Evolutionary conservation across 2,113 vertebrate genomes (phyloP), one percentile per base, ranked within the genome.

Genomic region (Myrmophylax atrothorax): DNA sequence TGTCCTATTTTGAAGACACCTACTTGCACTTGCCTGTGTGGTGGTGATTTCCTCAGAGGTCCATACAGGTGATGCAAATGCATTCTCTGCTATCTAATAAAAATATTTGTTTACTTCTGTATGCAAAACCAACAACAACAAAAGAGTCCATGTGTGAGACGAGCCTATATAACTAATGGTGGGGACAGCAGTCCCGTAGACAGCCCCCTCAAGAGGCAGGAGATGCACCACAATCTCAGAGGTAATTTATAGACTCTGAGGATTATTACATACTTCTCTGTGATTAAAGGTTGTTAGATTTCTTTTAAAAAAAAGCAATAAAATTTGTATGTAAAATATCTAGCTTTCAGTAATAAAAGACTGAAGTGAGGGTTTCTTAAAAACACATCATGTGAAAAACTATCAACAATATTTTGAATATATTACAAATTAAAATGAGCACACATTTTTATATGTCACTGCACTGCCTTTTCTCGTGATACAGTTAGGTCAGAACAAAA

Each of bases 401-500:
- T 56, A 42, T 35, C 7, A 73, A 52, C 52, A 40, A 4, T 63
- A 38, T 78, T 81, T 93, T 76, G 9, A 91, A 55, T 73, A 49
- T 33, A 73, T 42, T 64, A 47, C 4, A 18, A 69, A 70, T 92
- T 67, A 87, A 90, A 74, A 85, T 26, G 52, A 81, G 38, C 47
- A 53, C 28, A 68, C 11, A 5, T 31, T 87, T 89, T 76, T 82
- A 40, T 49, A 26, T 33, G 19, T 44, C 37, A 84, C 26, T 94
- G 50, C 38, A 22, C 58, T 81, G 28, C 28, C 78, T 72, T 91
- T 93, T 91, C 79, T 89, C 1, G 2, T 88, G 55, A 93, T 90
- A 73, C 40, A 87, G 82, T 93, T 89, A 87, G 75, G 94, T 95
- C 93, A 90, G 56, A 90, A 69, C 58, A 90, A 60, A 63, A 47